These are phyloP conservation scores for Acanthaster planci DNA, from an alignment of 35 echinoderm and acorn worm genomes.

Conservation along the genomic window DNA sequence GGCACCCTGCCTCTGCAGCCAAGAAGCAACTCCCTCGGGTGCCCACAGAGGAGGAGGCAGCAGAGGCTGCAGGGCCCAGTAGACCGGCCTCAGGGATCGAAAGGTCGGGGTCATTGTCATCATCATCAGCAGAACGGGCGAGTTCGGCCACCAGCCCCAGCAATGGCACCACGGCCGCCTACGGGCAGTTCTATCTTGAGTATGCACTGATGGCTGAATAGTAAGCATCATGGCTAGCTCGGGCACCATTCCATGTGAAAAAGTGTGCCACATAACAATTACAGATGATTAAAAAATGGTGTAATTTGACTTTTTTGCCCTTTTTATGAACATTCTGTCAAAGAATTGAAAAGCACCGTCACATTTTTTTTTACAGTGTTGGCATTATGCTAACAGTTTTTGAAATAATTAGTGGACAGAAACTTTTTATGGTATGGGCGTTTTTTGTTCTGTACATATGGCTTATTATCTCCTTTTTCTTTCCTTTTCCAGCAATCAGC, in stretches of 20 bases:
- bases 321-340: too few relatives aligned
- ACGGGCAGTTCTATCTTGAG: constrained; percentile 94
- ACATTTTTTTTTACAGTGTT: too few relatives aligned
- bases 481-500: constrained; percentile 75
- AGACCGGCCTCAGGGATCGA: constrained; percentile 8
- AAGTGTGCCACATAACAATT: too few relatives aligned
- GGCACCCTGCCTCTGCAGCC: background rate
- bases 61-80: background rate
- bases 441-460: background rate
- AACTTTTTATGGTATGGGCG: too few relatives aligned
- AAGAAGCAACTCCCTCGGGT: constrained; percentile 75
- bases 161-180: constrained; percentile 56
- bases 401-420: too few relatives aligned
- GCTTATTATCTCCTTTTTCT: constrained; percentile 3
- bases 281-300: too few relatives aligned
- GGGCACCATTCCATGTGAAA: too few relatives aligned
- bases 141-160: constrained; percentile 21
- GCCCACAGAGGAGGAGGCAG: constrained; percentile 29
- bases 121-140: background rate
- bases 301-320: too few relatives aligned
- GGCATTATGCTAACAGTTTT: too few relatives aligned
- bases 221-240: constrained; percentile 54
- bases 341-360: too few relatives aligned
- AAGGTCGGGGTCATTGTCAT: background rate
- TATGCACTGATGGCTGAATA: constrained; percentile 96